These are phyloP conservation scores for Centruroides vittatus DNA, from an alignment of 1,140 invertebrate genomes.

Conservation along the genomic window DNA sequence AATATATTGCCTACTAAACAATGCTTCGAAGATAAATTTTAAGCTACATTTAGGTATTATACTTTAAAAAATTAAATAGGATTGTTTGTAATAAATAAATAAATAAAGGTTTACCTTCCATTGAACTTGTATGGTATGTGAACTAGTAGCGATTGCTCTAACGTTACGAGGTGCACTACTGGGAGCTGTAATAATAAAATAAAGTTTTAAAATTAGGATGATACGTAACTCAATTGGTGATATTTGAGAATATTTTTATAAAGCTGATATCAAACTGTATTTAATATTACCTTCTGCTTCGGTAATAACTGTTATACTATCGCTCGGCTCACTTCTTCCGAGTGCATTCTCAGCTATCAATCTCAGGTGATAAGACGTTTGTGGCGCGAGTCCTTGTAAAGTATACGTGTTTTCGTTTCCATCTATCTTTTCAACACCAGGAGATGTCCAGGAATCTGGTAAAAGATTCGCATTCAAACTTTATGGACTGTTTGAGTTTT, in stretches of 20 bases:
- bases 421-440: constrained; percentile 5
- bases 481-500: no score
- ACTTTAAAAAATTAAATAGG: no score
- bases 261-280: constrained; percentile 11
- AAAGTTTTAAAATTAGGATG: neutral
- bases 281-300: constrained; percentile 29
- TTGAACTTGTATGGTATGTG: constrained; percentile 15
- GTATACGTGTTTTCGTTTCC: constrained; percentile 32
- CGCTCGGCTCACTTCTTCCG: constrained; percentile 77
- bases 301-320: constrained; percentile 69
- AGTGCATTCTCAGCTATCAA: constrained; percentile 93
- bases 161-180: constrained; percentile 14
- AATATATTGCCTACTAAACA: no score
- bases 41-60: no score
- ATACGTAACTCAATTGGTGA: no score
- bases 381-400: constrained; percentile 63
- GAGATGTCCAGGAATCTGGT: constrained; percentile 7
- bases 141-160: constrained; percentile 13
- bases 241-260: neutral
- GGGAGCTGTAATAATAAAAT: constrained; percentile 15
- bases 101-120: constrained; percentile 21
- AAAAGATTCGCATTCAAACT: neutral
- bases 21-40: no score
- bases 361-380: constrained; percentile 87
- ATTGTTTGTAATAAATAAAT: no score